phyloP scores from a whole-genome alignment of 2,113 vertebrate genomes.

The Conger conger region DNA sequence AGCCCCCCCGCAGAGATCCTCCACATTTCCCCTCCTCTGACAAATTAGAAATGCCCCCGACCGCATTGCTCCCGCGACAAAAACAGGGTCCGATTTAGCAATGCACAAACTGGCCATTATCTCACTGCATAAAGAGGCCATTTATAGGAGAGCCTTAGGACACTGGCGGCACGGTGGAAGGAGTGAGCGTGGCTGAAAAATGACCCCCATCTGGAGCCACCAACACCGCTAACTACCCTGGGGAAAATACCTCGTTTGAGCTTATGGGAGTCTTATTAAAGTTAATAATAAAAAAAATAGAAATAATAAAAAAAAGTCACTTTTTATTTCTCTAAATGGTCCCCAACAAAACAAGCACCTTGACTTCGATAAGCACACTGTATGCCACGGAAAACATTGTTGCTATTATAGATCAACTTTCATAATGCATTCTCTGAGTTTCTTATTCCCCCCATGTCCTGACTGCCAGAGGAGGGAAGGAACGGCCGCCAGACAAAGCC shows the following conservation, averaged over 20 bases:
- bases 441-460: conserved; percentile 4
- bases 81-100: conserved; percentile 79
- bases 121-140: conserved; percentile 76
- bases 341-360: conserved; percentile 36
- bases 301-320: conserved; percentile 23
- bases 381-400: neutral
- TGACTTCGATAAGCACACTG: conserved; percentile 11
- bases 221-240: conserved; percentile 64
- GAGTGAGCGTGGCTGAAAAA: conserved; percentile 68
- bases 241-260: conserved; percentile 65
- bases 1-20: conserved; percentile 75
- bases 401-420: conserved; percentile 17
- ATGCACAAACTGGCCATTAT: conserved; percentile 81
- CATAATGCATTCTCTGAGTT: conserved; percentile 14
- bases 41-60: conserved; percentile 77
- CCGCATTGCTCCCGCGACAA: conserved; percentile 74
- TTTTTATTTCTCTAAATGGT: conserved; percentile 46
- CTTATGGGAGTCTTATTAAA: conserved; percentile 59
- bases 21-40: conserved; percentile 69
- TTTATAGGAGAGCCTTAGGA: conserved; percentile 76
- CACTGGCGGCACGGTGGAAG: conserved; percentile 56
- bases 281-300: conserved; percentile 58
- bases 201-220: conserved; percentile 66
- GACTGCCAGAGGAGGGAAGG: neutral
- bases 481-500: neutral